phyloP scores from a whole-genome alignment of 2,888 invertebrate genomes.

The Leptopilina drosophilae region DNA sequence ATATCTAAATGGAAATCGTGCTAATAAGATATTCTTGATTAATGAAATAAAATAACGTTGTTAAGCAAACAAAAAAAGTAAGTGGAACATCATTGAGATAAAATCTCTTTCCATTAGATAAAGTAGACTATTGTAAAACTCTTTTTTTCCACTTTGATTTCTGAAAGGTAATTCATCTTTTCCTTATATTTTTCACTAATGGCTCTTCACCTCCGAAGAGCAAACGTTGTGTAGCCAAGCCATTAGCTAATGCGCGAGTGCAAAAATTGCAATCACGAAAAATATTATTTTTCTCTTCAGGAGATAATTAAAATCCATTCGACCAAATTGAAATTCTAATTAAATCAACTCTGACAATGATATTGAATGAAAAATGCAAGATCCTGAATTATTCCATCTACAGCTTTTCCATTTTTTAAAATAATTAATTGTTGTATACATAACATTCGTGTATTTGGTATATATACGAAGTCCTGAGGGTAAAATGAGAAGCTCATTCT shows the following conservation, averaged over 20 bases:
- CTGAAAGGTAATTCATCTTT: constrained; percentile 37
- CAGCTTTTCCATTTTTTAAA: no score
- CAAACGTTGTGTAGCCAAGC: neutral
- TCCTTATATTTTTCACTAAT: constrained; percentile 39
- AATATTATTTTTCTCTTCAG: constrained; percentile 20
- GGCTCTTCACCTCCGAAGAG: constrained; percentile 22
- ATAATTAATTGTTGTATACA: no score
- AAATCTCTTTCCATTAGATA: constrained; percentile 26
- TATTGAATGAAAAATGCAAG: constrained; percentile 11
- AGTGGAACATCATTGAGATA: neutral
- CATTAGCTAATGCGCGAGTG: constrained; percentile 32
- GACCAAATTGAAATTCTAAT: constrained; percentile 26
- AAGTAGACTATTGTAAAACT: constrained; percentile 15
- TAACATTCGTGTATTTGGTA: no score
- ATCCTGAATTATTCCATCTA: neutral
- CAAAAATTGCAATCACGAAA: constrained; percentile 34
- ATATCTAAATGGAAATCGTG: no score
- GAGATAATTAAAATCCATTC: constrained; percentile 35
- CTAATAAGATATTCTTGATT: neutral
- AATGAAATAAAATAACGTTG: neutral
- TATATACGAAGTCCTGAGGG: no score
- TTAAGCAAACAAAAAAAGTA: neutral
- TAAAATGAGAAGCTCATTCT: no score
- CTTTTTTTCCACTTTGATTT: constrained; percentile 1
- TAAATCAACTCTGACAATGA: constrained; percentile 3